A percentile compares a stretch with the other conserved stretches of the same genome.
Conservation (phyloP, 2,888 invertebrate genomes). For the Mimas tiliae region DNA sequence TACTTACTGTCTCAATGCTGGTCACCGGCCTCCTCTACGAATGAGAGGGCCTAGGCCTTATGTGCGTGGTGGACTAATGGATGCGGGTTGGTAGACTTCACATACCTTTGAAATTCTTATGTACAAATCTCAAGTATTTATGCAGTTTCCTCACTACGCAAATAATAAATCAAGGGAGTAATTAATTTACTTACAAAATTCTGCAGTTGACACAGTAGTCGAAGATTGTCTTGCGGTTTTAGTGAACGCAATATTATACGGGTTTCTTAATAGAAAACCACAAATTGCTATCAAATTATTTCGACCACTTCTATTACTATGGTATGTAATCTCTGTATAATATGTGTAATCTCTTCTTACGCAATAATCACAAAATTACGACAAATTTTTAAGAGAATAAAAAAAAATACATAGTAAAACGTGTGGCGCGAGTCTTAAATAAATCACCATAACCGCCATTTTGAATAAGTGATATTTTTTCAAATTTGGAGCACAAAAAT, state of each 20-base stretch:
- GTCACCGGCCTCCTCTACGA: too few relatives aligned
- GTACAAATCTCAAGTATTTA: too few relatives aligned
- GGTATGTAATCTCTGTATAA: too few relatives aligned
- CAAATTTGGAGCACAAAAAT: slow-evolving; percentile 3
- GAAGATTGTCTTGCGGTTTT: neutral
- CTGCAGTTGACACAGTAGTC: neutral
- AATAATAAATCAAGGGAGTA: neutral
- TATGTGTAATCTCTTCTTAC: neutral
- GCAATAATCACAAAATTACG: neutral
- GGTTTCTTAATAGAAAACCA: slow-evolving; percentile 5
- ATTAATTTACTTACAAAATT: neutral
- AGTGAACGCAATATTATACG: neutral
- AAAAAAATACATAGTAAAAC: too few relatives aligned
- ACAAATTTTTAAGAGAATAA: too few relatives aligned
- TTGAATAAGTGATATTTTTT: neutral
- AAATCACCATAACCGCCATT: neutral
- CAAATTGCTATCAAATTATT: neutral
- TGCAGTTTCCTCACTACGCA: too few relatives aligned
- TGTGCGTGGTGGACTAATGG: too few relatives aligned
- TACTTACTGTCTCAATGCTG: too few relatives aligned
- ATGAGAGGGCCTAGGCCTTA: too few relatives aligned
- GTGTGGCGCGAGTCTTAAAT: too few relatives aligned
- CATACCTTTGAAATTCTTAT: too few relatives aligned
- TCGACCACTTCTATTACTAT: neutral
- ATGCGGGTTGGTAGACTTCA: too few relatives aligned